These are phyloP conservation scores for Zaprionus obscuricornis DNA, from an alignment of 2,888 invertebrate species.

Conservation along the genomic window DNA sequence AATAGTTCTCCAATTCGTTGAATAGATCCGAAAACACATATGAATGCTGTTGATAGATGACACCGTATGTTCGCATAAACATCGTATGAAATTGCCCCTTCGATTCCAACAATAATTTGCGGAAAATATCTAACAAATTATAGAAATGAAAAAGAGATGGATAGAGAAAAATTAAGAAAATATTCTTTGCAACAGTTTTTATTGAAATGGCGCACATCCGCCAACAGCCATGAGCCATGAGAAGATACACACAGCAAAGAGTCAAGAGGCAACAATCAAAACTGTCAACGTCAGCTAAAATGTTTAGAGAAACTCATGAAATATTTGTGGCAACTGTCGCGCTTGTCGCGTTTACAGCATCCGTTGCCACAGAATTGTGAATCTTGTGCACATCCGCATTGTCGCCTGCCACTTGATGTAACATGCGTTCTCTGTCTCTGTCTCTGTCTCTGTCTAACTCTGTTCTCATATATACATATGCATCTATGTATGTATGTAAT, in stretches of 20 bases:
- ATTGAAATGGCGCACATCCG: constrained; percentile 57
- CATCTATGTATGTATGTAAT: constrained; percentile 35
- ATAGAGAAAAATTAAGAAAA: constrained; percentile 16
- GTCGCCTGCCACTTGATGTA: constrained; percentile 52
- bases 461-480: constrained; percentile 19
- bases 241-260: no score
- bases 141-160: constrained; percentile 27
- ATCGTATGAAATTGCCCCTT: constrained; percentile 95
- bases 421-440: not conserved
- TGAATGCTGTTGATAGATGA: constrained; percentile 96
- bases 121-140: constrained; percentile 96
- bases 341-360: constrained; percentile 46
- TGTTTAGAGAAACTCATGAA: constrained; percentile 44
- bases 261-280: no score
- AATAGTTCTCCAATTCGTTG: constrained; percentile 94
- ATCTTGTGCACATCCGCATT: constrained; percentile 72
- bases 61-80: constrained; percentile 97
- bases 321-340: constrained; percentile 50
- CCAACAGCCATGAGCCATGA: not conserved
- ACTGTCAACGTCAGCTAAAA: no score
- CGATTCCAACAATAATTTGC: constrained; percentile 91
- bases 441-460: not conserved
- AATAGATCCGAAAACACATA: constrained; percentile 96
- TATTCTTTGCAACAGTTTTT: constrained; percentile 8
- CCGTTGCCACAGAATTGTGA: constrained; percentile 57